Evolutionary conservation across 2,797 vertebrate species (phyloP).

Genomic region (Eurystomus glaucurus): DNA sequence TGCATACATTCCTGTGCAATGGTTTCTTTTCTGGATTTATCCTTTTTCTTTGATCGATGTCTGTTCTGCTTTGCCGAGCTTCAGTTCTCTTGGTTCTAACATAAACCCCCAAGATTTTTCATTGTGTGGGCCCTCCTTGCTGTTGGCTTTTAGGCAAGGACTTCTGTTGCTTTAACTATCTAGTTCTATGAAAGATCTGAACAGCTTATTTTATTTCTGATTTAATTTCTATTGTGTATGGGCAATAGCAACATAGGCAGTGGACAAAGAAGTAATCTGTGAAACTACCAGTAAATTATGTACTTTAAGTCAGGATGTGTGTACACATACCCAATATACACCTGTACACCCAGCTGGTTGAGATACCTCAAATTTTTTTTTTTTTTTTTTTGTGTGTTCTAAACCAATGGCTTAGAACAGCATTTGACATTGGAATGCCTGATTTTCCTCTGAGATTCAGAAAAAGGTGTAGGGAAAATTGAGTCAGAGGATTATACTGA

Average conservation of each 20-base stretch:
- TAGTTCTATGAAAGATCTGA: not conserved
- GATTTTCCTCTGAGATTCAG: not conserved
- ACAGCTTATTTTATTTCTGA: not conserved
- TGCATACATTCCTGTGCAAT: not conserved
- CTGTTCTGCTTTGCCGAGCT: not conserved
- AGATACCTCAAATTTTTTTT: not conserved
- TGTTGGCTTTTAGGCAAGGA: not conserved
- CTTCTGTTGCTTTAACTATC: not conserved
- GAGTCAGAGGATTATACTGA: not conserved
- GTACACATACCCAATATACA: no score
- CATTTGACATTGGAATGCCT: not conserved
- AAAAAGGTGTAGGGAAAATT: not conserved
- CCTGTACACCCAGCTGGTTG: not conserved
- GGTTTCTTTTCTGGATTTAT: not conserved
- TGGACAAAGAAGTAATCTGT: not conserved
- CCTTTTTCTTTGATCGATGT: not conserved
- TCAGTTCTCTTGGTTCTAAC: not conserved
- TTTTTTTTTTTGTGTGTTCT: not conserved
- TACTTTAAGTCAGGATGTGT: fast-evolving
- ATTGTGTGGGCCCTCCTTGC: not conserved
- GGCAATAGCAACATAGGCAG: not conserved
- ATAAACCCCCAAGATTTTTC: not conserved
- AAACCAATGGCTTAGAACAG: not conserved
- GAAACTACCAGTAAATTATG: not conserved
- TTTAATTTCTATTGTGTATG: not conserved